Conservation (phyloP, 23 tunicate genomes). For the Ascidia mentula region DNA sequence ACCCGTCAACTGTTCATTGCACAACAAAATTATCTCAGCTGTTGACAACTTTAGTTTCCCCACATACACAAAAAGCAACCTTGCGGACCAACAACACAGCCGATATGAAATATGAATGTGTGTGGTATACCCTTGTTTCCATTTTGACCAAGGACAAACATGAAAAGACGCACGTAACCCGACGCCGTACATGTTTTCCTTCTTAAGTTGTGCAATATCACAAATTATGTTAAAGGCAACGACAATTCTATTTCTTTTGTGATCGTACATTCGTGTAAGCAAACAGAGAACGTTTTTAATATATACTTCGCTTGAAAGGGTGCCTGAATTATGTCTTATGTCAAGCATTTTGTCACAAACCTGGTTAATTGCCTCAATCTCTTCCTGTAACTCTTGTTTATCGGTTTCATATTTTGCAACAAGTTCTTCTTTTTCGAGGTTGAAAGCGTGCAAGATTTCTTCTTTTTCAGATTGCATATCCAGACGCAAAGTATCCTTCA, state of each 20-base stretch:
- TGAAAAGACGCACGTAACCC: conserved; percentile 13
- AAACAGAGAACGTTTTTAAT: no score
- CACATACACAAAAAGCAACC: no score
- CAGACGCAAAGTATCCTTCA: conserved; percentile 69
- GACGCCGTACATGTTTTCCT: neutral
- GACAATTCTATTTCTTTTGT: no score
- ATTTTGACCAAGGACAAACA: conserved; percentile 27
- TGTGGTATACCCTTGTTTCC: conserved; percentile 3
- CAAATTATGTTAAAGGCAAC: neutral
- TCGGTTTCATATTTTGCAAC: conserved; percentile 86
- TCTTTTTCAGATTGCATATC: conserved; percentile 85
- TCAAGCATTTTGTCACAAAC: conserved; percentile 2
- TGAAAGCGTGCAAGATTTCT: conserved; percentile 44
- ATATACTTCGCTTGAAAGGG: no score
- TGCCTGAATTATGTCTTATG: neutral
- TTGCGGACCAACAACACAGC: neutral
- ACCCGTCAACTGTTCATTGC: neutral
- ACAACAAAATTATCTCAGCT: neutral
- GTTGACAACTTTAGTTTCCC: neutral
- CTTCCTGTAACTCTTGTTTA: conserved; percentile 89
- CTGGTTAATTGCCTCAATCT: conserved; percentile 89
- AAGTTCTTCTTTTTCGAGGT: conserved; percentile 85
- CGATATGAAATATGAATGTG: conserved; percentile 14
- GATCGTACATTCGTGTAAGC: no score
- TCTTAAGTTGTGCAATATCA: neutral